Evolutionary conservation across 2,888 invertebrate species (phyloP).

Genomic region (Drosophila incognita): DNA sequence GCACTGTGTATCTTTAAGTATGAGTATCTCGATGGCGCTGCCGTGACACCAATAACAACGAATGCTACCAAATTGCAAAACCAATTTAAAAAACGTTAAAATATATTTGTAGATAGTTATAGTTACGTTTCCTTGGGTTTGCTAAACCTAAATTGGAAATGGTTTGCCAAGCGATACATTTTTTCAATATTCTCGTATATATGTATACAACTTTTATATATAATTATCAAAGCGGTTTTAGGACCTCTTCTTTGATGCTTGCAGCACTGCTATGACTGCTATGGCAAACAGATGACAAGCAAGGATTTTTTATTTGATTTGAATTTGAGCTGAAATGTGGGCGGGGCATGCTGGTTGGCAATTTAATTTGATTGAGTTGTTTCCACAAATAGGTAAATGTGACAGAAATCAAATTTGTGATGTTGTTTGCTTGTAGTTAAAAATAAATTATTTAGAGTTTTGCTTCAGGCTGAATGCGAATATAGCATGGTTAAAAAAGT

Average conservation of each 20-base stretch:
- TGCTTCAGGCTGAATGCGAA: background rate
- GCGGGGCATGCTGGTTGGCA: slow-evolving; percentile 2
- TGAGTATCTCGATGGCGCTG: slow-evolving; percentile 67
- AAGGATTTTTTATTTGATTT: slow-evolving; percentile 46
- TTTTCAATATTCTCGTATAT: slow-evolving; percentile 26
- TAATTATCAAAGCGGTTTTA: slow-evolving; percentile 49
- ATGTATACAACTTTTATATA: slow-evolving; percentile 36
- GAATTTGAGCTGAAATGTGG: slow-evolving; percentile 24
- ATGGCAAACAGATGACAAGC: slow-evolving; percentile 48
- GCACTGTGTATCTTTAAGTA: slow-evolving; percentile 70
- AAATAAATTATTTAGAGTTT: background rate
- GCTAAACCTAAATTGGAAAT: slow-evolving; percentile 60
- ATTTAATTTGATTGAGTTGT: slow-evolving; percentile 57
- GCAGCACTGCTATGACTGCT: background rate
- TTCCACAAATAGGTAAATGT: slow-evolving; percentile 21
- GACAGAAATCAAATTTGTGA: slow-evolving; percentile 17
- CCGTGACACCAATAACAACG: slow-evolving; percentile 51
- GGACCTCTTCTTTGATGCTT: slow-evolving; percentile 21
- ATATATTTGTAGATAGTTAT: slow-evolving; percentile 60
- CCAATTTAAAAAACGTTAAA: slow-evolving; percentile 68
- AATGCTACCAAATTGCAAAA: slow-evolving; percentile 64
- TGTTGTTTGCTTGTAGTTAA: background rate
- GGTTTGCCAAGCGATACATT: slow-evolving; percentile 34
- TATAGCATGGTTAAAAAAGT: background rate
- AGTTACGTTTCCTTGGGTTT: slow-evolving; percentile 43